Evolutionary conservation across 2,113 vertebrate genomes (phyloP).

Genomic region (Symphodus melops): DNA sequence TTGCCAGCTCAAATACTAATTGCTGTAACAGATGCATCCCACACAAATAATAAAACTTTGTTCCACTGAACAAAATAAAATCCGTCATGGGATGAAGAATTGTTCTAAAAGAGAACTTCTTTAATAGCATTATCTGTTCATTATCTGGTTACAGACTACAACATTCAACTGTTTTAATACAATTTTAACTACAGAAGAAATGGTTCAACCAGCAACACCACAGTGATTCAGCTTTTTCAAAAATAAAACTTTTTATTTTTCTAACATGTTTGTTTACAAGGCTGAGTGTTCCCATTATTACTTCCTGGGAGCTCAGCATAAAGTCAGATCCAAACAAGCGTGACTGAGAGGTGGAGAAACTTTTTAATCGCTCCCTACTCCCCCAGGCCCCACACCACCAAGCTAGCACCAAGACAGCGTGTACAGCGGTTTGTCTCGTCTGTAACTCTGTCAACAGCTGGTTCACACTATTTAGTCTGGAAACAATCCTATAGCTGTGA

Average conservation of each 20-base stretch:
- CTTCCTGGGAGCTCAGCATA: neutral
- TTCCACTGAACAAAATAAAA: too few relatives aligned
- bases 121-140: neutral
- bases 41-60: neutral
- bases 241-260: conserved; percentile 68
- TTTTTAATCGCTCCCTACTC: conserved; percentile 18
- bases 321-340: conserved; percentile 12
- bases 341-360: neutral
- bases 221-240: conserved; percentile 10
- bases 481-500: neutral
- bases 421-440: conserved; percentile 20
- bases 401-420: conserved; percentile 31
- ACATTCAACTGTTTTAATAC: neutral
- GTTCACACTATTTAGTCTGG: conserved; percentile 13
- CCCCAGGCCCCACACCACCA: conserved; percentile 4
- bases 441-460: conserved; percentile 13
- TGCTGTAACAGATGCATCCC: neutral
- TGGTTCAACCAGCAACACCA: neutral
- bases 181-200: neutral
- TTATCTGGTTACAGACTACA: neutral
- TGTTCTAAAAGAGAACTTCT: too few relatives aligned
- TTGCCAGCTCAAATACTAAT: too few relatives aligned
- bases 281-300: conserved; percentile 13
- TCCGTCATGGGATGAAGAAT: too few relatives aligned
- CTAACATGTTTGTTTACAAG: conserved; percentile 20